Conservation (phyloP, 2,797 vertebrate species). For the Morelia viridis region DNA sequence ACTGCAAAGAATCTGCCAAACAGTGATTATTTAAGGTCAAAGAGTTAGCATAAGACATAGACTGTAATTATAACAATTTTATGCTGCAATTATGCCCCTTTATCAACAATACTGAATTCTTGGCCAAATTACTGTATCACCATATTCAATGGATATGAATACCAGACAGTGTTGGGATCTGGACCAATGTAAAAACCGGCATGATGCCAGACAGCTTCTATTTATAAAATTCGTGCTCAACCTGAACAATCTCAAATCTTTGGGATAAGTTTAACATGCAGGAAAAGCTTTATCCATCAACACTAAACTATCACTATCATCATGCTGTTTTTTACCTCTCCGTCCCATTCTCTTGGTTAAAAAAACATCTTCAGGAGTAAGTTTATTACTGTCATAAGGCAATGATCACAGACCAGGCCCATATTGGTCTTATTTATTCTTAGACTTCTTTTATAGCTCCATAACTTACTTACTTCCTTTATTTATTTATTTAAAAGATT, state of each 20-base stretch:
- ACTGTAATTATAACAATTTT: conserved; percentile 22
- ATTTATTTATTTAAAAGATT: no score
- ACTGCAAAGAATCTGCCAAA: background rate
- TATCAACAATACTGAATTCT: background rate
- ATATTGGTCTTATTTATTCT: background rate
- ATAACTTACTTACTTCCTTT: background rate
- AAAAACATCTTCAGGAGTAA: background rate
- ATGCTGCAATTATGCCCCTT: background rate
- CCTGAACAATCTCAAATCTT: background rate
- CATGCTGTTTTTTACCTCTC: background rate
- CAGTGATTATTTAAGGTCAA: background rate
- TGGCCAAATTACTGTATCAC: background rate
- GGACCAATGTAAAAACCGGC: background rate
- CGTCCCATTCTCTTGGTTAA: background rate
- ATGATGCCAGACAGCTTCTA: background rate
- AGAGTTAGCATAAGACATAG: background rate
- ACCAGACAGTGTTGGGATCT: background rate
- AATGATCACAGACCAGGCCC: background rate
- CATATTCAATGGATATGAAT: background rate
- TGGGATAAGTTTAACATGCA: background rate
- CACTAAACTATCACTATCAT: background rate
- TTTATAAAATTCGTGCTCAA: background rate
- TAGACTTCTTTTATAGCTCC: background rate
- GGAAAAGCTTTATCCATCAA: background rate
- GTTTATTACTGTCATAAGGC: background rate